Conservation (phyloP, 2,113 vertebrate species). For the Ginglymostoma cirratum region DNA sequence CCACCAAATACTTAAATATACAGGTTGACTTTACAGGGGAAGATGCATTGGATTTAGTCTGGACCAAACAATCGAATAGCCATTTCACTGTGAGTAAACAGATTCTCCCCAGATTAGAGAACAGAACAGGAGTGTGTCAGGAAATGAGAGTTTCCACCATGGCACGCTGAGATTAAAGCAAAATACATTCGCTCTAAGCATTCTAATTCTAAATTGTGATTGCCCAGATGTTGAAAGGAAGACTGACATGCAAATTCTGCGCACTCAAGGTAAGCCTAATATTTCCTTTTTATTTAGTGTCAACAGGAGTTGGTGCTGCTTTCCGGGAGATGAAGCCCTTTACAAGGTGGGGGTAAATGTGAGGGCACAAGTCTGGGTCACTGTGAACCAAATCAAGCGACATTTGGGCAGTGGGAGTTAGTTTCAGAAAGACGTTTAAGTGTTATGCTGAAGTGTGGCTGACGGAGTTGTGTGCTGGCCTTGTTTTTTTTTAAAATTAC, state of each 20-base stretch:
- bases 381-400: not conserved
- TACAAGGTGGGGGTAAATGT: not conserved
- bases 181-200: not conserved
- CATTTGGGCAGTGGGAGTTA: not conserved
- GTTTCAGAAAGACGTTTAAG: not conserved
- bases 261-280: not conserved
- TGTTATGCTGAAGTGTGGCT: not conserved
- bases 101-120: too few species aligned
- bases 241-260: conserved; percentile 10
- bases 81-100: not conserved
- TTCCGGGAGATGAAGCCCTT: not conserved
- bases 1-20: not conserved
- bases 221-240: not conserved
- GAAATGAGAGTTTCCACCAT: not conserved
- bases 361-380: not conserved
- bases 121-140: not conserved
- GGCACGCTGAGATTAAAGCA: not conserved
- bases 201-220: not conserved
- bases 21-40: not conserved
- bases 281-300: not conserved
- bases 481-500: not conserved
- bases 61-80: not conserved
- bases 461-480: too few species aligned
- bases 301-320: not conserved
- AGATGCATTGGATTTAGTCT: not conserved